These are phyloP conservation scores for Syndactyla subalaris DNA, from an alignment of 2,797 vertebrate species.

Conservation along the genomic window DNA sequence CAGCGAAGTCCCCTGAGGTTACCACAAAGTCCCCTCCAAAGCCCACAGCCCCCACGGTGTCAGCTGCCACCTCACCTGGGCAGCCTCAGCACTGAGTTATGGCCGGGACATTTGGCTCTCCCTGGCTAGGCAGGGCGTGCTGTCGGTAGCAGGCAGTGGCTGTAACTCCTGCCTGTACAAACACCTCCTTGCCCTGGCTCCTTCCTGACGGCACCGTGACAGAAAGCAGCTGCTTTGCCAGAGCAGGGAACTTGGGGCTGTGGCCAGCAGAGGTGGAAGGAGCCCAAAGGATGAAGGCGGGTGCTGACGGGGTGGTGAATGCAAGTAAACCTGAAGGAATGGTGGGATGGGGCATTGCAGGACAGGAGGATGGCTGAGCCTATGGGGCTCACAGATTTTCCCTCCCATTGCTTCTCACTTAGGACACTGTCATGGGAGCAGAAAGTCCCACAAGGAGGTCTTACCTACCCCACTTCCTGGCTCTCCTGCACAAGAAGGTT, in stretches of 20 bases:
- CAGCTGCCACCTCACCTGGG: not conserved
- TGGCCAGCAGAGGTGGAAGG: fast-evolving
- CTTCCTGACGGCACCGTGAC: fast-evolving
- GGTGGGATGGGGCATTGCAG: fast-evolving
- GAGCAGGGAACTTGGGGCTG: not conserved
- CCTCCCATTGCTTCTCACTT: not conserved
- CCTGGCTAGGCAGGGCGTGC: fast-evolving
- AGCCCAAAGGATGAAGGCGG: fast-evolving
- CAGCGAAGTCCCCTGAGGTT: not conserved
- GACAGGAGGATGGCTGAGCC: not conserved
- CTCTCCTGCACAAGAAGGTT: not conserved
- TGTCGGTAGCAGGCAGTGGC: not conserved
- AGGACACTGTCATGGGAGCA: not conserved
- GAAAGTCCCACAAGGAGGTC: not conserved
- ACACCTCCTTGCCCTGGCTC: not conserved
- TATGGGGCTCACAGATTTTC: not conserved
- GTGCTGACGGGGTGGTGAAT: not conserved
- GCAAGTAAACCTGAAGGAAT: fast-evolving
- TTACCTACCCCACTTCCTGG: fast-evolving
- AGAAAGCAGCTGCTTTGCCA: not conserved
- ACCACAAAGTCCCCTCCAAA: not conserved
- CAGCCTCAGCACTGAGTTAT: not conserved
- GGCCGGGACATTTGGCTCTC: fast-evolving
- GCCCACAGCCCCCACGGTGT: fast-evolving
- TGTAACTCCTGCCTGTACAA: not conserved